Percentiles rank a stretch among this genome's conserved stretches.
Evolutionary conservation across 2,797 vertebrate genomes (phyloP).

Genomic region (Carcharodon carcharias): DNA sequence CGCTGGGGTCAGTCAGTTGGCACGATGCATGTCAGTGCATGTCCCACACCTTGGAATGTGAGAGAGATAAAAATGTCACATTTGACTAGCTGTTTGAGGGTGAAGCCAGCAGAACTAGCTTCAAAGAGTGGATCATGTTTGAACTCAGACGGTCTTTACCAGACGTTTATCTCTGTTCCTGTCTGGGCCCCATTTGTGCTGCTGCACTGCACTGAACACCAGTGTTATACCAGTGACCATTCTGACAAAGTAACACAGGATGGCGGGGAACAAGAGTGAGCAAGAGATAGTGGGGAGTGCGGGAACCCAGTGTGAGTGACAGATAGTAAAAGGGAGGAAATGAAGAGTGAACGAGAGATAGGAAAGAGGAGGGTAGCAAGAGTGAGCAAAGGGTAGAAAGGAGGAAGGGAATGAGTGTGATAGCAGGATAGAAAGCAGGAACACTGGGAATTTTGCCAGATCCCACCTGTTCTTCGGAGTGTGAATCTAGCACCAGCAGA

Average conservation of each 20-base stretch:
- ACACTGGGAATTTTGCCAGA: neutral
- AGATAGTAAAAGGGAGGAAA: neutral
- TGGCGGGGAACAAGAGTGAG: neutral
- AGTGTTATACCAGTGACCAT: no score
- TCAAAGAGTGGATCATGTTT: neutral
- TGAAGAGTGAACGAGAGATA: no score
- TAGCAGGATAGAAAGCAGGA: neutral
- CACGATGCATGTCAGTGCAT: neutral
- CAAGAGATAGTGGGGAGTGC: neutral
- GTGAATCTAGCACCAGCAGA: neutral
- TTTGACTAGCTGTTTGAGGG: neutral
- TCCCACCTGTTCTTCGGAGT: neutral
- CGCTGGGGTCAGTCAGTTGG: neutral
- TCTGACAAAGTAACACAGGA: no score
- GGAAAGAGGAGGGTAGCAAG: neutral
- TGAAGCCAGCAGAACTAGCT: neutral
- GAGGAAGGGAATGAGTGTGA: neutral
- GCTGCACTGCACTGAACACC: neutral
- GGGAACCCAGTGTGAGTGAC: neutral
- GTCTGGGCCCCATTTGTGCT: neutral
- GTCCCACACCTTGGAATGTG: neutral
- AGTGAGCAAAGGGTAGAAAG: neutral
- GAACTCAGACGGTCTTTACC: neutral
- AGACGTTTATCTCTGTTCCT: neutral
- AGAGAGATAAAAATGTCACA: neutral